Conservation (phyloP, 2,888 invertebrate genomes). For the Cistogaster globosa region DNA sequence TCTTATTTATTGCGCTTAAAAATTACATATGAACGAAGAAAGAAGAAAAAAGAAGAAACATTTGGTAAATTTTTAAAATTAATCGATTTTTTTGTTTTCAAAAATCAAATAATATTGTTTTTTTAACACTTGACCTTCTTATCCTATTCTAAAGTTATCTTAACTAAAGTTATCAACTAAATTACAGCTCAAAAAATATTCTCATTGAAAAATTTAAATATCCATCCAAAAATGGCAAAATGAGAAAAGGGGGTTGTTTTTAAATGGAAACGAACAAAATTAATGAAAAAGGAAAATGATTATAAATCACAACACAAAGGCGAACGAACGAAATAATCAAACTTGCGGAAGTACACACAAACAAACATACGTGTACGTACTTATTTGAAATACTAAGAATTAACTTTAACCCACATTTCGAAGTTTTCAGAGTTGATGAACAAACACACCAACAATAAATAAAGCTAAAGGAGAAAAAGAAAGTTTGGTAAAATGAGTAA, state of each 20-base stretch:
- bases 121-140: too few relatives aligned
- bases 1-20: too few relatives aligned
- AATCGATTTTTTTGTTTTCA: too few relatives aligned
- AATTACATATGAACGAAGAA: too few relatives aligned
- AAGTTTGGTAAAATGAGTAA: slow-evolving; percentile 72
- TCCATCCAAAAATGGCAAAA: background rate
- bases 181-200: too few relatives aligned
- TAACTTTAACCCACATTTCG: slow-evolving; percentile 57
- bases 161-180: too few relatives aligned
- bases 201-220: too few relatives aligned
- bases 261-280: slow-evolving; percentile 48
- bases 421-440: slow-evolving; percentile 27
- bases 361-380: background rate
- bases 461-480: slow-evolving; percentile 4
- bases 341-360: slow-evolving; percentile 5
- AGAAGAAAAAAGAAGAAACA: too few relatives aligned
- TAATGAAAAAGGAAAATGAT: slow-evolving; percentile 47
- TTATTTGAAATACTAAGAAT: slow-evolving; percentile 1
- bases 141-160: too few relatives aligned
- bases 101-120: too few relatives aligned
- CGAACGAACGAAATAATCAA: slow-evolving; percentile 26
- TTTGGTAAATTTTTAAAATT: too few relatives aligned
- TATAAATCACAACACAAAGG: slow-evolving; percentile 56
- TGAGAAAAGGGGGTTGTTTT: background rate
- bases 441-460: slow-evolving; percentile 34